phyloP scores from a whole-genome alignment of 2,113 vertebrate genomes.

The Stigmatopora nigra region DNA sequence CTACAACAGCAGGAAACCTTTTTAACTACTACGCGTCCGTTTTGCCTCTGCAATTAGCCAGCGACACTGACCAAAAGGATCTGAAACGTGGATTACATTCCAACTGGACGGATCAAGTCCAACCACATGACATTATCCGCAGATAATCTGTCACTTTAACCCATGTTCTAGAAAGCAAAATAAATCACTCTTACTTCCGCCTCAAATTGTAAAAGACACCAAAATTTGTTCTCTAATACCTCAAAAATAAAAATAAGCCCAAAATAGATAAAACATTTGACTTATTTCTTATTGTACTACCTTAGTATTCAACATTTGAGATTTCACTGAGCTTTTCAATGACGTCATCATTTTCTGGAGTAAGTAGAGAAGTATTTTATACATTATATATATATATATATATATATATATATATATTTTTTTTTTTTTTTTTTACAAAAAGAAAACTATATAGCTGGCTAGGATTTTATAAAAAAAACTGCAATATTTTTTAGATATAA shows the following conservation, averaged over 20 bases:
- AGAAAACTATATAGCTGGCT: too few relatives aligned
- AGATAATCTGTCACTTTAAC: slow-evolving; percentile 21
- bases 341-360: too few relatives aligned
- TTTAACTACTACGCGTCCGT: slow-evolving; percentile 21
- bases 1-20: slow-evolving; percentile 11
- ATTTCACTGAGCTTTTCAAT: not conserved
- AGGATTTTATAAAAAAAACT: too few relatives aligned
- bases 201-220: not conserved
- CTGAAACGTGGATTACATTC: slow-evolving; percentile 42
- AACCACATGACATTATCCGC: slow-evolving; percentile 21
- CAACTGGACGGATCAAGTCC: slow-evolving; percentile 28
- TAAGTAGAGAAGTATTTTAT: too few relatives aligned
- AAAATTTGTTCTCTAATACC: not conserved
- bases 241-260: not conserved
- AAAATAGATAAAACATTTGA: not conserved
- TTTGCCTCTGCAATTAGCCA: slow-evolving; percentile 60
- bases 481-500: too few relatives aligned
- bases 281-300: not conserved
- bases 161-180: not conserved
- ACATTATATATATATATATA: too few relatives aligned
- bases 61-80: slow-evolving; percentile 31
- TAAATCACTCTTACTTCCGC: not conserved
- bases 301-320: not conserved
- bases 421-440: too few relatives aligned
- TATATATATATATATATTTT: too few relatives aligned